These are phyloP conservation scores for Mobula hypostoma DNA, from an alignment of 2,113 vertebrate species.

Conservation along the genomic window DNA sequence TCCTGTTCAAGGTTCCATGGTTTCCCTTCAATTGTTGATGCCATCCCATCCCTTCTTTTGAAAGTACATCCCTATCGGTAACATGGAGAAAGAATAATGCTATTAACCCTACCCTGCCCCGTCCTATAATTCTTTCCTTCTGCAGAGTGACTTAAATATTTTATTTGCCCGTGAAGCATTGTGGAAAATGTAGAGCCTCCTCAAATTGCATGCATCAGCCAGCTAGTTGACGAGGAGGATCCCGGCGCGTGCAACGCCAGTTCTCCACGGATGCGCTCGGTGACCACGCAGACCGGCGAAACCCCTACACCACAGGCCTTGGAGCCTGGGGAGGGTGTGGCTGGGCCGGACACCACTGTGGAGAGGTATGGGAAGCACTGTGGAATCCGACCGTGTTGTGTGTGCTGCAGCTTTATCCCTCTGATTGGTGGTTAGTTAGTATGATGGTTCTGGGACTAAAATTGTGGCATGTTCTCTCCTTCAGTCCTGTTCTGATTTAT, in stretches of 20 bases:
- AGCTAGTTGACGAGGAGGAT: not conserved
- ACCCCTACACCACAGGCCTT: conserved; percentile 30
- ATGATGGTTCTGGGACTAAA: not conserved
- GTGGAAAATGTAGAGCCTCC: not conserved
- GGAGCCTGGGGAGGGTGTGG: conserved; percentile 43
- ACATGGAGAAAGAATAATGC: not conserved
- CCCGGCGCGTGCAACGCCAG: conserved; percentile 40
- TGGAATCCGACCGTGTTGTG: too few relatives aligned
- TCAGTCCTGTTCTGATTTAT: not conserved
- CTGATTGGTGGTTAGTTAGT: not conserved
- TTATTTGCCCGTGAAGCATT: not conserved
- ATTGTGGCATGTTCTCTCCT: not conserved
- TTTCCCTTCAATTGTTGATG: too few relatives aligned
- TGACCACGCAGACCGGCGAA: conserved; percentile 38
- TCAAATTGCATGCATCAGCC: not conserved
- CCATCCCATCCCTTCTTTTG: not conserved
- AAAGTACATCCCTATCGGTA: too few relatives aligned
- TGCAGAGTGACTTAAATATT: not conserved
- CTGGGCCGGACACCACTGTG: not conserved
- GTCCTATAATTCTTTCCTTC: too few relatives aligned
- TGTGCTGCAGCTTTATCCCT: too few relatives aligned
- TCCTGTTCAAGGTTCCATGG: too few relatives aligned
- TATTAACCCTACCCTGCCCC: too few relatives aligned
- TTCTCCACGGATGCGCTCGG: conserved; percentile 29
- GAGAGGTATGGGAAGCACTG: not conserved